Base-by-base conservation (phyloP, 2,113 vertebrate genomes). In the Clarias magur region DNA sequence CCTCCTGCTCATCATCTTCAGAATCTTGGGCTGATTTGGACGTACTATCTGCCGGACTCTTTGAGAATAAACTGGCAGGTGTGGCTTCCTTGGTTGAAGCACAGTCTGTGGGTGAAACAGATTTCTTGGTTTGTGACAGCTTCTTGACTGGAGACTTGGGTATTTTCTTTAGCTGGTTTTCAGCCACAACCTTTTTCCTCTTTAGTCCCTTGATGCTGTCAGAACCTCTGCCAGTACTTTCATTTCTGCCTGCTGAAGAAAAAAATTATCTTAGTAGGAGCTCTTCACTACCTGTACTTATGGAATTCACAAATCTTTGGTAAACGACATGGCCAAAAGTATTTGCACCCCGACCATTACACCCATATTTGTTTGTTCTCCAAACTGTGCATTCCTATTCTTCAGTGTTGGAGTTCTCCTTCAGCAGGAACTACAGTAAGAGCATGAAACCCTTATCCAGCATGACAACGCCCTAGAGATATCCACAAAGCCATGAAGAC, bases 71-170 rank as follows among this genome's bases (percentile, higher is more conserved):
- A 85, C 92, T 91, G 0, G 93, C 93, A 0, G 92, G 89, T 0
- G 90, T 76, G 56, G 85, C 87, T 60, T 92, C 93, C 67, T 96
- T 95, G 68, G 91, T 70, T 27, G 93, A 95, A 56, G 93, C 92
- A 88, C 93, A 93, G 15, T 91, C 90, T 34, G 81, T 83, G 70
- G 89, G 93, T n/a, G 94, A 53, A 85, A 88, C 91, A 8, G 93
- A 82, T 56, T 91, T 92, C 94, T 97, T 97, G 57, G 93, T 88
- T 91, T 97, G 96, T 17, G 96, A 91, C 9, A 96, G 95, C 88
- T 96, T 98, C 91, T 97, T 98, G 92, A 99, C 95, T 34, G 98
- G 98, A 27, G 98, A 99, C 93, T 99, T 99, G 19, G 96, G 97
- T 92, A 98, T 97, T 94, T 99, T 99, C 91, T 99, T 99, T 3